Conservation (phyloP, 2,113 vertebrate species). For the Sinocyclocheilus anshuiensis region DNA sequence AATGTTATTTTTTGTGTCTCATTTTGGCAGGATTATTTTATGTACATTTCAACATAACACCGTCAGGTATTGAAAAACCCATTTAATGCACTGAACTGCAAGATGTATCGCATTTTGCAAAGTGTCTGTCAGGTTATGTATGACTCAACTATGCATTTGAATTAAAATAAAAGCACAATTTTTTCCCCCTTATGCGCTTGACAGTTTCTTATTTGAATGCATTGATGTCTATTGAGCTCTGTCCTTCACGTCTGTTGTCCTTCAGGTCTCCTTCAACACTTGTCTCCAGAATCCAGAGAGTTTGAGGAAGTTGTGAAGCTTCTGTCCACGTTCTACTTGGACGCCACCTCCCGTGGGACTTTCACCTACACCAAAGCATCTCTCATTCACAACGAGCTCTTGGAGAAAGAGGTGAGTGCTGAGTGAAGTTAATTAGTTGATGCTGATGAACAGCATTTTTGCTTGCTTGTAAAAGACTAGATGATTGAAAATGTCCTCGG, state of each 20-base stretch:
- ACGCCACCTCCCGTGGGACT: conserved; percentile 79
- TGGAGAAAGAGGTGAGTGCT: conserved; percentile 91
- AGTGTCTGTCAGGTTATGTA: not conserved
- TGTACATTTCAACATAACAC: not conserved
- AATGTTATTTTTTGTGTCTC: not conserved
- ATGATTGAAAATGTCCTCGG: not conserved
- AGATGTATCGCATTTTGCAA: not conserved
- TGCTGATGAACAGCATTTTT: not conserved
- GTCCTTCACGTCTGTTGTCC: conserved; percentile 43
- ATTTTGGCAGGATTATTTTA: not conserved
- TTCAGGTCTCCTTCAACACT: conserved; percentile 87
- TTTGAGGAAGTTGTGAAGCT: conserved; percentile 91
- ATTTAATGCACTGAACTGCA: not conserved
- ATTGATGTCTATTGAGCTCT: not conserved
- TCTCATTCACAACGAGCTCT: conserved; percentile 90
- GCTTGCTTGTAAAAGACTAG: not conserved
- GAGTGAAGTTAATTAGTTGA: not conserved
- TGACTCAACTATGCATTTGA: not conserved
- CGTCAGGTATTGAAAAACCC: not conserved
- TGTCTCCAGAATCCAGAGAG: conserved; percentile 85
- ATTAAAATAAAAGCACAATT: not conserved
- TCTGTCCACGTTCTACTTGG: conserved; percentile 88
- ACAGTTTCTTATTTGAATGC: not conserved
- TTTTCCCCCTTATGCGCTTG: not conserved
- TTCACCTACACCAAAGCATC: conserved; percentile 89